These are phyloP conservation scores for Petrosia ficiformis DNA, from an alignment of 37 sponge, comb jelly and placozoan genomes.

Conservation along the genomic window DNA sequence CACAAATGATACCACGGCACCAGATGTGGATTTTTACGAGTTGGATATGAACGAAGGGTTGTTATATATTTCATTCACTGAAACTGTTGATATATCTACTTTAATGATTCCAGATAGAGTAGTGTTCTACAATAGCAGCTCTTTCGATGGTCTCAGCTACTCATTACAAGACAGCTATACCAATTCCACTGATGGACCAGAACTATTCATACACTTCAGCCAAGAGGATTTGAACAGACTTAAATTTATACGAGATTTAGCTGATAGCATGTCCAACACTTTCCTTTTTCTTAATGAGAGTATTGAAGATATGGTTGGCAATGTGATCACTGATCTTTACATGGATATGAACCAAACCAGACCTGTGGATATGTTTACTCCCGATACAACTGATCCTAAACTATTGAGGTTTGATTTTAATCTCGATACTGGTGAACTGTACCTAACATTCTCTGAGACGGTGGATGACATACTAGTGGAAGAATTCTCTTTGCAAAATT, in stretches of 20 bases:
- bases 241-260: slow-evolving; percentile 75
- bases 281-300: slow-evolving; percentile 66
- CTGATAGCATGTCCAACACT: slow-evolving; percentile 27
- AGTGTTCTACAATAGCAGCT: slow-evolving; percentile 64
- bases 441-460: slow-evolving; percentile 84
- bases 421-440: slow-evolving; percentile 61
- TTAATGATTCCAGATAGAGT: slow-evolving; percentile 42
- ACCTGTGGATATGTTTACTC: slow-evolving; percentile 45
- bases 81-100: slow-evolving; percentile 71
- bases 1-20: slow-evolving; percentile 72
- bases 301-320: slow-evolving; percentile 82
- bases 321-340: slow-evolving; percentile 63
- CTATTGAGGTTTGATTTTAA: slow-evolving; percentile 71
- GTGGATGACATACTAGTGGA: slow-evolving; percentile 52
- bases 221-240: slow-evolving; percentile 70
- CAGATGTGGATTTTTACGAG: slow-evolving; percentile 55
- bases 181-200: slow-evolving; percentile 54
- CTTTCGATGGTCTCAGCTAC: slow-evolving; percentile 47
- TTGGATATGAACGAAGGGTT: slow-evolving; percentile 63
- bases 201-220: slow-evolving; percentile 49
- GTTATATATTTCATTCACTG: slow-evolving; percentile 65
- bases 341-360: slow-evolving; percentile 55
- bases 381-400: slow-evolving; percentile 51
- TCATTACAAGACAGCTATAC: slow-evolving; percentile 54
- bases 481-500: slow-evolving; percentile 45